Conservation (phyloP, 2,797 vertebrate species). For the Monodelphis domestica region DNA sequence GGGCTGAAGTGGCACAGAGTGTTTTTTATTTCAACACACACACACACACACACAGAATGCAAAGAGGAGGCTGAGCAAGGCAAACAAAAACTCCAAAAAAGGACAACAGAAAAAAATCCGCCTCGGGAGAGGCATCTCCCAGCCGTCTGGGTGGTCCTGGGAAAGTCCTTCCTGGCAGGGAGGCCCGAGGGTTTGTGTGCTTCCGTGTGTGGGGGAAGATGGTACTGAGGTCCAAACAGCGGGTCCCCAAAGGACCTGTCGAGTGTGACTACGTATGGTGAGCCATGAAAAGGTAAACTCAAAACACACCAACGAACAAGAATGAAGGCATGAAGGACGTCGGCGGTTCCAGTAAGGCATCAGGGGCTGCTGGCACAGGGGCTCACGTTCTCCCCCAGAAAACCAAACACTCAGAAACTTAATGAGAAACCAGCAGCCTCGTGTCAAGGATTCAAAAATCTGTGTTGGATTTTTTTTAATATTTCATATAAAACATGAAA, state of each 20-base stretch:
- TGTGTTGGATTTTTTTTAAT: slow-evolving; percentile 72
- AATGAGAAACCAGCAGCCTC: slow-evolving; percentile 75
- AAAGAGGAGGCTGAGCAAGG: slow-evolving; percentile 60
- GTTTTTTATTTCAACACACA: slow-evolving; percentile 83
- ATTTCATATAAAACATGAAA: slow-evolving; percentile 85
- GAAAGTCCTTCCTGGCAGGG: not conserved
- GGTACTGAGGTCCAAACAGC: not conserved
- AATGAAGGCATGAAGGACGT: slow-evolving; percentile 66
- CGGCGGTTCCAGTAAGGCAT: slow-evolving; percentile 84
- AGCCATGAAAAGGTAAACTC: slow-evolving; percentile 77
- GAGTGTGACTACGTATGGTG: slow-evolving; percentile 63
- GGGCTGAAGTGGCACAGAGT: slow-evolving; percentile 64
- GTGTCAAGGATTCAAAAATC: slow-evolving; percentile 75
- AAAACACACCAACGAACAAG: slow-evolving; percentile 77
- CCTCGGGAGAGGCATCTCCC: slow-evolving; percentile 36
- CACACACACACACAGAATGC: slow-evolving; percentile 71
- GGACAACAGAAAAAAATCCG: slow-evolving; percentile 41
- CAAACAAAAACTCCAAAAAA: slow-evolving; percentile 32
- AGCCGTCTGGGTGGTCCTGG: slow-evolving; percentile 22
- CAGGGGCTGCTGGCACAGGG: slow-evolving; percentile 66
- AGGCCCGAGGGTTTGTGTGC: not conserved
- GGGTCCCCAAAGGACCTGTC: slow-evolving; percentile 4
- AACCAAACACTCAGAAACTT: slow-evolving; percentile 58
- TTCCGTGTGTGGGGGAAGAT: not conserved
- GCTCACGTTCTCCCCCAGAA: slow-evolving; percentile 49